These are phyloP conservation scores for Dicrostonyx torquatus DNA, from an alignment of 2,797 vertebrate species.

Conservation along the genomic window DNA sequence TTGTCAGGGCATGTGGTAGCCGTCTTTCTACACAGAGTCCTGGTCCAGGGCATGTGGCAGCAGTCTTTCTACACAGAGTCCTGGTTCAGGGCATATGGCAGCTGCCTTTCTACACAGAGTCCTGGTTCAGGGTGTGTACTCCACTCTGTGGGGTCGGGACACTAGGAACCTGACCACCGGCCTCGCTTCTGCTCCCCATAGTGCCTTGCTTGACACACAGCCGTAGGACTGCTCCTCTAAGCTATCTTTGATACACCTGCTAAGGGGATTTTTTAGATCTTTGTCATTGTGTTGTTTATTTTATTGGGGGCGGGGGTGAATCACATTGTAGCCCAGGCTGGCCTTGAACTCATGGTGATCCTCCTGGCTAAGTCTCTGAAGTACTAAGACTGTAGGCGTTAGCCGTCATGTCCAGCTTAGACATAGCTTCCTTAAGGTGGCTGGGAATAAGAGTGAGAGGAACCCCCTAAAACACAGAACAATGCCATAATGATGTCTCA, in stretches of 20 bases:
- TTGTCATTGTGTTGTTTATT: neutral
- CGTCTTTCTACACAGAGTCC: no score
- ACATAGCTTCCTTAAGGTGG: neutral
- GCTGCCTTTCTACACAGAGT: neutral
- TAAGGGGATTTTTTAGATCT: neutral
- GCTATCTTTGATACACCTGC: neutral
- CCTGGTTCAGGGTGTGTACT: neutral
- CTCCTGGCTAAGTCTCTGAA: neutral
- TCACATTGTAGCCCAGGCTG: neutral
- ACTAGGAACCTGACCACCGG: neutral
- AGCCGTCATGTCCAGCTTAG: neutral
- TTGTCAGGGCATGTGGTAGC: no score
- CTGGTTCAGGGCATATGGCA: no score
- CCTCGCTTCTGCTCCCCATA: neutral
- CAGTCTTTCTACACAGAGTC: no score
- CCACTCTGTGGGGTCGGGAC: neutral
- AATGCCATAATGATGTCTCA: neutral
- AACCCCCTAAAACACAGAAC: neutral
- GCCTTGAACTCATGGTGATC: neutral
- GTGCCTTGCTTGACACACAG: no score
- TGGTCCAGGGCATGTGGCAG: no score
- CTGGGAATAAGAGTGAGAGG: neutral
- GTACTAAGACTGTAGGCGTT: neutral
- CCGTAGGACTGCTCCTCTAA: accelerated
- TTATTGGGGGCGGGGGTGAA: neutral